Evolutionary conservation across 2,888 invertebrate genomes (phyloP).

Genomic region (Athetis lepigone): DNA sequence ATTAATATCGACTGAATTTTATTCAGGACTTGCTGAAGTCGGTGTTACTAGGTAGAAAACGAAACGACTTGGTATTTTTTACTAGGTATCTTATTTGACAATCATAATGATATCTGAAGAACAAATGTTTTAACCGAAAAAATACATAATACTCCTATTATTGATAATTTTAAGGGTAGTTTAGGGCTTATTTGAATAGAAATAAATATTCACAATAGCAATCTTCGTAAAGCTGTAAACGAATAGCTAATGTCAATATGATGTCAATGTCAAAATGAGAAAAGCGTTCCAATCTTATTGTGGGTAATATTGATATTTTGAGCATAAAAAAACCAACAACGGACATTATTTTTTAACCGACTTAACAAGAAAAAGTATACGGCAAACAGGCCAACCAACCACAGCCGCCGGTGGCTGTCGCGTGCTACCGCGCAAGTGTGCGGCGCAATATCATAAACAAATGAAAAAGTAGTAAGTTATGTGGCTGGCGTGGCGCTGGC

Average conservation of each 20-base stretch:
- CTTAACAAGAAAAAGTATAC: too few relatives aligned
- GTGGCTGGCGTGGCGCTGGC: too few relatives aligned
- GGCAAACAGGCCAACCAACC: too few relatives aligned
- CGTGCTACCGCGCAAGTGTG: too few relatives aligned
- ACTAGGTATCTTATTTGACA: not conserved
- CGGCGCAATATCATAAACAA: too few relatives aligned
- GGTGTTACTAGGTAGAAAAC: slow-evolving; percentile 33
- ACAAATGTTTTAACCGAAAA: not conserved
- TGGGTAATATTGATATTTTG: not conserved
- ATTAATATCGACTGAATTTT: slow-evolving; percentile 77
- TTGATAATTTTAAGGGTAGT: not conserved
- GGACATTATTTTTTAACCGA: too few relatives aligned
- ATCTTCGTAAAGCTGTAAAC: slow-evolving; percentile 19
- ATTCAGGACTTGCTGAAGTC: slow-evolving; percentile 39
- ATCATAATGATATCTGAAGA: not conserved
- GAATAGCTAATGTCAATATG: slow-evolving; percentile 19
- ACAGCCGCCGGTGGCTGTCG: too few relatives aligned
- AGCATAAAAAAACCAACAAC: not conserved
- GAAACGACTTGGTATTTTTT: not conserved
- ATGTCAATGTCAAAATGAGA: not conserved
- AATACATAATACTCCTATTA: not conserved
- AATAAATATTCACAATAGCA: not conserved
- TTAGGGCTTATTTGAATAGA: not conserved
- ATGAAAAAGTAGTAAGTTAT: too few relatives aligned
- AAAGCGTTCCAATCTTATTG: slow-evolving; percentile 3